Evolutionary conservation across 2,113 vertebrate genomes (phyloP).

Genomic region (Cephalopholis sonnerati): DNA sequence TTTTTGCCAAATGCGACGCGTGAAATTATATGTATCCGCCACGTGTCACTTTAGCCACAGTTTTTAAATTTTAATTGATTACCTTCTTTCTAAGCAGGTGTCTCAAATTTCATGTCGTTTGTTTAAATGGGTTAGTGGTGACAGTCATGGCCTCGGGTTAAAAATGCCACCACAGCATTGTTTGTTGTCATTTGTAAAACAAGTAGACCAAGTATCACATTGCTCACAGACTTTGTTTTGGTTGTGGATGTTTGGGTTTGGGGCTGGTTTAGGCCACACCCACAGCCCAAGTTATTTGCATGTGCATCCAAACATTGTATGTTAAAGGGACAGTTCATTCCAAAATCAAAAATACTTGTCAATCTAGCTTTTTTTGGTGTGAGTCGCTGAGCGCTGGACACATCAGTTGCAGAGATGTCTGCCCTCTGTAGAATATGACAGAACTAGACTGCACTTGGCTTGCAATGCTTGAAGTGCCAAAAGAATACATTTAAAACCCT

Average conservation of each 20-base stretch:
- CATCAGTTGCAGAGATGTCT: too few species aligned
- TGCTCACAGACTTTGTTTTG: background rate
- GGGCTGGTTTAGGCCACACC: background rate
- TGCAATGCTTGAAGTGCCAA: too few species aligned
- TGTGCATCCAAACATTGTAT: background rate
- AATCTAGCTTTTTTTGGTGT: too few species aligned
- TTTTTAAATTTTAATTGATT: background rate
- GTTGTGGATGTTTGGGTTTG: background rate
- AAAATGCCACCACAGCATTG: background rate
- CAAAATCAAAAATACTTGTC: too few species aligned
- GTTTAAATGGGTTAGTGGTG: background rate
- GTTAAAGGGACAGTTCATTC: background rate
- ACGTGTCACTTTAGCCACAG: background rate
- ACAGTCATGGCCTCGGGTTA: background rate
- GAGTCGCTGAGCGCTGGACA: too few species aligned
- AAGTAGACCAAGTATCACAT: conserved; percentile 2
- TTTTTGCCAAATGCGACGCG: background rate
- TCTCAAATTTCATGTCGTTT: background rate
- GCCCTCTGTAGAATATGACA: too few species aligned
- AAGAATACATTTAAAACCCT: too few species aligned
- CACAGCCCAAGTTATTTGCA: background rate
- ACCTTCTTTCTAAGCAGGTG: background rate
- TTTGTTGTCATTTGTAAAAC: conserved; percentile 14
- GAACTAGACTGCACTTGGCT: too few species aligned
- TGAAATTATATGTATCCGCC: background rate